phyloP scores from a whole-genome alignment of 1,140 invertebrate species.

The Musca vetustissima region DNA sequence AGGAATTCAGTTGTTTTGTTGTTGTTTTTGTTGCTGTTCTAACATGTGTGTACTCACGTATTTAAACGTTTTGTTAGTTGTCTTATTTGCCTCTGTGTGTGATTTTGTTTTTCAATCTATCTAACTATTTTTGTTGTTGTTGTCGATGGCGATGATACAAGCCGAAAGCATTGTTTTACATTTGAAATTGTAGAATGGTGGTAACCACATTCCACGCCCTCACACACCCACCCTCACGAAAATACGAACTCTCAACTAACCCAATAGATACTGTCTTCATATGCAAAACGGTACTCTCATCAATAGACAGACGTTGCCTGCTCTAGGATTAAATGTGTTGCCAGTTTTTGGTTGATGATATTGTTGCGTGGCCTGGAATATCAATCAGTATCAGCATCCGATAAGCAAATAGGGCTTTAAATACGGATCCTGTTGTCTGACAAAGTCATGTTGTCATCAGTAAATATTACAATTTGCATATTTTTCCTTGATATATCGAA shows the following conservation, averaged over 20 bases:
- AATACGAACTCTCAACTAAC: too few relatives aligned
- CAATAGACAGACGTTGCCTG: background rate
- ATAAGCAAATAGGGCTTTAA: background rate
- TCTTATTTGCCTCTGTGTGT: too few relatives aligned
- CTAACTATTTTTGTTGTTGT: too few relatives aligned
- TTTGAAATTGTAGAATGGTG: background rate
- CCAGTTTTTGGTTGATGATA: background rate
- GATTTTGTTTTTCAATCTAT: too few relatives aligned
- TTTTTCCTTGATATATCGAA: too few relatives aligned
- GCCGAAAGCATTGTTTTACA: conserved; percentile 3
- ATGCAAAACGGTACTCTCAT: background rate
- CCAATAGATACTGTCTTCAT: background rate
- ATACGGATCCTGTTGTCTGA: too few relatives aligned
- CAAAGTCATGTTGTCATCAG: too few relatives aligned
- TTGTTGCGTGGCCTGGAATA: conserved; percentile 2
- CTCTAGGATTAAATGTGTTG: background rate
- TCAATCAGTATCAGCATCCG: conserved; percentile 2
- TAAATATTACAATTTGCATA: too few relatives aligned
- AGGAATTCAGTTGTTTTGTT: too few relatives aligned
- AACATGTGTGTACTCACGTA: conserved; percentile 16
- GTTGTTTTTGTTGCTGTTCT: background rate
- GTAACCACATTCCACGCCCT: background rate
- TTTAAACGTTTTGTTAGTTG: conserved; percentile 20
- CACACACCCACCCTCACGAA: too few relatives aligned
- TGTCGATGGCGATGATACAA: conserved; percentile 4